Conservation (phyloP, 2,113 vertebrate genomes). For the Alosa alosa region DNA sequence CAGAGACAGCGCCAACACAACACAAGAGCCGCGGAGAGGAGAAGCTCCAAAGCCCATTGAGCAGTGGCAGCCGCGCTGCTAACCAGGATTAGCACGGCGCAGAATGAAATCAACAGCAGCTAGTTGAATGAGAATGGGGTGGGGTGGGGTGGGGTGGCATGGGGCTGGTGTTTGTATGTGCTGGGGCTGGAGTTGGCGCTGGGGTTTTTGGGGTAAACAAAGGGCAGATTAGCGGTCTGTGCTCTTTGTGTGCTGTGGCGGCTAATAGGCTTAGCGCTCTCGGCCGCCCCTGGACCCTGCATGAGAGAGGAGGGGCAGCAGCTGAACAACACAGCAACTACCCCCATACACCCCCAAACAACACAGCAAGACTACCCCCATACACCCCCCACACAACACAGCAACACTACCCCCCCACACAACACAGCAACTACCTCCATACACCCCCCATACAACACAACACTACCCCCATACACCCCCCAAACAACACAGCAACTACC, state of each 20-base stretch:
- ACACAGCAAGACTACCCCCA: no score
- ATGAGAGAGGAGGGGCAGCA: not conserved
- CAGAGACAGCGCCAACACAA: not conserved
- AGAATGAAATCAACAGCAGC: slow-evolving; percentile 70
- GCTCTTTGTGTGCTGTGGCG: slow-evolving; percentile 64
- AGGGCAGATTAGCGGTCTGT: slow-evolving; percentile 80
- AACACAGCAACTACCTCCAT: no score
- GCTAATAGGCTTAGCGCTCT: slow-evolving; percentile 71
- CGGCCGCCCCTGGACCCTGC: slow-evolving; percentile 44
- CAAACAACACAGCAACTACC: no score
- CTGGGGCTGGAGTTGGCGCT: not conserved
- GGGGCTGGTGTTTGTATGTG: no score
- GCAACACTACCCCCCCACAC: no score
- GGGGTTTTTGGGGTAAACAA: slow-evolving; percentile 63
- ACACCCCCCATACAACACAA: no score
- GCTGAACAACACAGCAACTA: not conserved
- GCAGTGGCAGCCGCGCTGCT: slow-evolving; percentile 58
- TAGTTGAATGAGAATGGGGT: slow-evolving; percentile 56
- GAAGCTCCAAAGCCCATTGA: slow-evolving; percentile 53
- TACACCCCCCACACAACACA: no score
- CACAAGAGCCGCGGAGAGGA: not conserved
- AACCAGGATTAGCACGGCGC: slow-evolving; percentile 73
- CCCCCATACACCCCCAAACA: no score
- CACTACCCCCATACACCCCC: no score
- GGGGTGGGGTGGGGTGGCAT: slow-evolving; percentile 29